Percentiles rank a stretch among this genome's conserved stretches.
These are phyloP conservation scores for Stenopsyche tienmushanensis DNA, from an alignment of 1,140 invertebrate species.

Conservation along the genomic window DNA sequence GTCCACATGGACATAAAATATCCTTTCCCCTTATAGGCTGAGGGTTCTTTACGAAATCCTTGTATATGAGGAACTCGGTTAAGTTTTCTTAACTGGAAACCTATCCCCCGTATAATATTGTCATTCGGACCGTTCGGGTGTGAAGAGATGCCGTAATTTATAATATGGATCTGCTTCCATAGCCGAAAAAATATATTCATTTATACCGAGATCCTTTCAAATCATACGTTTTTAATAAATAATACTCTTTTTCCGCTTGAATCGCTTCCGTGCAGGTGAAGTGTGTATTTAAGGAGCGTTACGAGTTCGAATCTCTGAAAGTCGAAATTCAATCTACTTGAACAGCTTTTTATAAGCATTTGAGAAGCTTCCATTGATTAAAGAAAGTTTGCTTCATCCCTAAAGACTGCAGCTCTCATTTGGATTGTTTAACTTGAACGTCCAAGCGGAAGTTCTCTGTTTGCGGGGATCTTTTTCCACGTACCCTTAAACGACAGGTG, in stretches of 20 bases:
- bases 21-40: background rate
- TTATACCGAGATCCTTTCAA: background rate
- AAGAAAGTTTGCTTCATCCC: slow-evolving; percentile 24
- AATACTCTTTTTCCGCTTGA: background rate
- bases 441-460: slow-evolving; percentile 29
- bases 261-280: background rate
- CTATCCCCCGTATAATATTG: slow-evolving; percentile 27
- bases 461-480: slow-evolving; percentile 18
- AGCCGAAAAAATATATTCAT: no score
- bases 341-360: slow-evolving; percentile 17
- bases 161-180: background rate
- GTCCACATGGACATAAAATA: background rate
- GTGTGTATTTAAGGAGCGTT: background rate
- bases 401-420: slow-evolving; percentile 19
- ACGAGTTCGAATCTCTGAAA: background rate
- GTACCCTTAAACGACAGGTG: no score
- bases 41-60: background rate
- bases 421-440: slow-evolving; percentile 38
- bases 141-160: slow-evolving; percentile 30
- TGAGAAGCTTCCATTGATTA: slow-evolving; percentile 36
- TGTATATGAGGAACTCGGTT: slow-evolving; percentile 3
- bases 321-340: slow-evolving; percentile 5
- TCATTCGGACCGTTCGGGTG: slow-evolving; percentile 26
- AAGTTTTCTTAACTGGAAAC: slow-evolving; percentile 7
- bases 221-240: background rate